Percentiles rank a stretch among this genome's conserved stretches.
Evolutionary conservation across 2,113 vertebrate species (phyloP).

Genomic region (Colius striatus): DNA sequence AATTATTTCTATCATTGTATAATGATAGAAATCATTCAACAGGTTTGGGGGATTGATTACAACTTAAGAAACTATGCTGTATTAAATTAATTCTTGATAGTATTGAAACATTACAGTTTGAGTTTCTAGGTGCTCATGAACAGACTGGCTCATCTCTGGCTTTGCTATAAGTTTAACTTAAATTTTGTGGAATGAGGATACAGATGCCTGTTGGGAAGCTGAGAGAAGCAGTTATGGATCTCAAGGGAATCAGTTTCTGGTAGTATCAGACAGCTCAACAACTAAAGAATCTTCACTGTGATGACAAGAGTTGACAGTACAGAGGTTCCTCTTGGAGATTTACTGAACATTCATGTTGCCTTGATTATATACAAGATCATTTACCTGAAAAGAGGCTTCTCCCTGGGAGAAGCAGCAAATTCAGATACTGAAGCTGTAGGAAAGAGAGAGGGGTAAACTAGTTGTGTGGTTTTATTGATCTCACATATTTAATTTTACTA

Average conservation of each 20-base stretch:
- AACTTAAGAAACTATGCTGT: background rate
- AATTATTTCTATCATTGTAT: background rate
- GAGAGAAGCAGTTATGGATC: background rate
- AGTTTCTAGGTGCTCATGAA: background rate
- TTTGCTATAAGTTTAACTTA: background rate
- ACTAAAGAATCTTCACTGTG: background rate
- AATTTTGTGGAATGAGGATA: background rate
- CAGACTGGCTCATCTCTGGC: background rate
- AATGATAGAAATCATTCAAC: background rate
- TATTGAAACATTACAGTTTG: background rate
- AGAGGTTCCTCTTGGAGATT: background rate
- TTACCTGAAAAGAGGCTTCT: background rate
- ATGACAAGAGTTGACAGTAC: background rate
- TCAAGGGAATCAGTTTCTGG: background rate
- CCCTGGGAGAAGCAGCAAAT: background rate
- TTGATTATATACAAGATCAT: background rate
- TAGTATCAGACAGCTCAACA: fast-evolving
- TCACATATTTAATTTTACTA: background rate
- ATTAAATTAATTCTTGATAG: background rate
- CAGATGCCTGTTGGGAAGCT: background rate
- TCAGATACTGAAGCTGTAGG: background rate
- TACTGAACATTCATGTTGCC: fast-evolving
- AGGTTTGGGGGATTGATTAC: background rate
- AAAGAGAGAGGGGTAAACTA: background rate
- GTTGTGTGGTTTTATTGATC: background rate